Conservation (phyloP, 2,113 vertebrate genomes). For the Myrmecobius fasciatus region DNA sequence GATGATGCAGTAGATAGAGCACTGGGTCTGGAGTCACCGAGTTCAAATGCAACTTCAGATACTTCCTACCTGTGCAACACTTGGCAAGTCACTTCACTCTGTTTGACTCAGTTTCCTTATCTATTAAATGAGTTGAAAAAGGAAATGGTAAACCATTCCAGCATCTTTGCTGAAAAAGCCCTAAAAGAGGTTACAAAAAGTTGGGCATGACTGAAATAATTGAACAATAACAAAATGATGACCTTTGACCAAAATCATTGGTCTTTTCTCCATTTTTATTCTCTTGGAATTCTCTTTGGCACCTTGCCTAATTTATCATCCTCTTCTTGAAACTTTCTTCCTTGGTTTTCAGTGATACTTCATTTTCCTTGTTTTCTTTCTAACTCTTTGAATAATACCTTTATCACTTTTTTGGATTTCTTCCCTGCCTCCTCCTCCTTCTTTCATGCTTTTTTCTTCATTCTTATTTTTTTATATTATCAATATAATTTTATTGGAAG, state of each 20-base stretch:
- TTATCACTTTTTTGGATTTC: rapidly evolving
- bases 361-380: neutral
- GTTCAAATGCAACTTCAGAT: neutral
- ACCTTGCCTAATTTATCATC: neutral
- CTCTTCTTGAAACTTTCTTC: neutral
- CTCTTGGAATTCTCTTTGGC: neutral
- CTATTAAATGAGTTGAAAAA: neutral
- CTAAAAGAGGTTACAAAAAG: neutral
- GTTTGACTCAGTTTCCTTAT: neutral
- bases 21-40: neutral
- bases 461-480: neutral
- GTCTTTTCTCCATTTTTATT: neutral
- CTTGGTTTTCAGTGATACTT: neutral
- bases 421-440: rapidly evolving
- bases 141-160: neutral
- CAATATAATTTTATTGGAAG: neutral
- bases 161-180: neutral
- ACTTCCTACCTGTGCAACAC: neutral
- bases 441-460: neutral
- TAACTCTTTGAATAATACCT: neutral
- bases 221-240: neutral
- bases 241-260: neutral
- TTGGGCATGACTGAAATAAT: neutral
- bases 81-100: neutral
- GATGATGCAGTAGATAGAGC: neutral